These are phyloP conservation scores for Hololepta plana DNA, from an alignment of 2,888 invertebrate genomes.

Conservation along the genomic window DNA sequence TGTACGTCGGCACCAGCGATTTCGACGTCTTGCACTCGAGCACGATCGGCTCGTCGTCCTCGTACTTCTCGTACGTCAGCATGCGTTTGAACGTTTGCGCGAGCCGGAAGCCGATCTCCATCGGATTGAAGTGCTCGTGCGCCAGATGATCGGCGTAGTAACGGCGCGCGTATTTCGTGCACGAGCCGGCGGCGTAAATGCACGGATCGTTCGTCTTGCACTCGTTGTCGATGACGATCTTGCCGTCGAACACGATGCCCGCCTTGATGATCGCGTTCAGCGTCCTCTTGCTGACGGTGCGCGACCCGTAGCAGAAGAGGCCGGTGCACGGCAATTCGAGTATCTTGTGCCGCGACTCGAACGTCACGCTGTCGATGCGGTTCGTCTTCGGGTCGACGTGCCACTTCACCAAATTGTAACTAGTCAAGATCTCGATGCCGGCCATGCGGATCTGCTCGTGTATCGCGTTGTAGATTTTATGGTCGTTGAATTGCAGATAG, in stretches of 20 bases:
- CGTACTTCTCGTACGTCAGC: conserved; percentile 1
- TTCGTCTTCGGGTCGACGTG: conserved; percentile 7
- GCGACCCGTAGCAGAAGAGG: conserved; percentile 37
- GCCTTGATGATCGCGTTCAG: conserved; percentile 33
- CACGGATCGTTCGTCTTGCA: conserved; percentile 45
- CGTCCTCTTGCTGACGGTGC: conserved; percentile 27
- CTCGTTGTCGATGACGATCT: conserved; percentile 39
- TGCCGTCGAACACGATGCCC: conserved; percentile 40
- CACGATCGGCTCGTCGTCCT: conserved; percentile 1
- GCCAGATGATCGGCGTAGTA: conserved; percentile 32
- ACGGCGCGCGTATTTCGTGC: conserved; percentile 42
- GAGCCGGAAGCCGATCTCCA: conserved; percentile 51
- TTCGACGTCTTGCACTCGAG: too few relatives aligned
- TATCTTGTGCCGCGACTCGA: conserved; percentile 30
- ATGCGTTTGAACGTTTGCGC: neutral
- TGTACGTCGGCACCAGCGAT: conserved; percentile 20
- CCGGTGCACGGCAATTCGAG: conserved; percentile 32
- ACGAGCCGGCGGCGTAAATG: conserved; percentile 46
- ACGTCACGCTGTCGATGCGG: conserved; percentile 26
- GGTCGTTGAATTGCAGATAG: conserved; percentile 18
- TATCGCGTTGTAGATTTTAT: conserved; percentile 32
- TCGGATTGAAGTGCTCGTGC: conserved; percentile 38
- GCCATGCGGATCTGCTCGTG: conserved; percentile 6
- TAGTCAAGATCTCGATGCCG: conserved; percentile 30
- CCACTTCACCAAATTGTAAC: conserved; percentile 39